Evolutionary conservation across 2,888 invertebrate genomes (phyloP), one percentile per base, ranked within the genome.

Genomic region (Euclidia mi): DNA sequence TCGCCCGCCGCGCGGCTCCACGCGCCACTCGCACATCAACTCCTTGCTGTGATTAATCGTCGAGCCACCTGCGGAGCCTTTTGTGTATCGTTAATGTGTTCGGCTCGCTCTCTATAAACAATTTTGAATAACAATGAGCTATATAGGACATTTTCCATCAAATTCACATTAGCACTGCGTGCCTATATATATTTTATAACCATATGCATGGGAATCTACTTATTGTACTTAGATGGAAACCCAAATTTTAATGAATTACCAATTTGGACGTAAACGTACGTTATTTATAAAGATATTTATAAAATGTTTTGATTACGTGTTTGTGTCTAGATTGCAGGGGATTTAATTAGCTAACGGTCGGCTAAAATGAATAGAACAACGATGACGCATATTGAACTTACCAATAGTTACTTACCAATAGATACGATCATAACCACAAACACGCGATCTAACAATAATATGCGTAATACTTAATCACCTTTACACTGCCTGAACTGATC

Each of bases 11-110:
- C 65, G 71, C 73, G 74, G 58, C 72, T 75, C 68, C 76, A 82
- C 84, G 83, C 78, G 76, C 77, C 68, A 73, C 71, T 51, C 77
- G 76, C 76, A 81, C 77, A 79, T 79, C 73, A 85, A 88, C 90
- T 89, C 87, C 85, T 85, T 78, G 87, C 89, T 71, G 89, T 91
- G 92, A 94, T 92, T 93, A 91, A 93, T 93, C 83, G 87, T 78
- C 87, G 76, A 89, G 85, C 93, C 92, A 94, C 94, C 94, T 94
- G 94, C 91, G 89, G 91, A 93, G 89, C 92, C 92, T 92, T 90
- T 85, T 90, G 86, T 89, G 78, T 81, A 85, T 79, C 78, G 70
- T 78, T 85, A 82, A 84, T 88, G 87, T 81, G 78, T 84, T 83
- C 77, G 65, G 75, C 81, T 82, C 73, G 70, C 76, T 81, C 84